Percentiles rank a stretch among this genome's conserved stretches.
phyloP scores from a whole-genome alignment of 2,888 invertebrate species.

The Tromatobia lineatoria region DNA sequence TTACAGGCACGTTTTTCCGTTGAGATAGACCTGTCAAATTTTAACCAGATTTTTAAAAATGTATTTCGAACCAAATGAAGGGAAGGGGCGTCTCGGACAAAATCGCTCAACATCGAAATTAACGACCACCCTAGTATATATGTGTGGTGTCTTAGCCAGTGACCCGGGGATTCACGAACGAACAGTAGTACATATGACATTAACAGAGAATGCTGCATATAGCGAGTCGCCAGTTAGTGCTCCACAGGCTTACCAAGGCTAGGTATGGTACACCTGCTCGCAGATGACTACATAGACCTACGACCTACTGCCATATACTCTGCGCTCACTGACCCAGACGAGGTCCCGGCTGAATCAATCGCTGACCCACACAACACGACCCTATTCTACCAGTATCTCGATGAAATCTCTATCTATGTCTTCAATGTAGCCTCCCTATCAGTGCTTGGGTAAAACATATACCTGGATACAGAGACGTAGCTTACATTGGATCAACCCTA shows the following conservation, averaged over 20 bases:
- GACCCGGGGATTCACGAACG: conserved; percentile 46
- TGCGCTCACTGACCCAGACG: conserved; percentile 45
- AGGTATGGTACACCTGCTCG: conserved; percentile 21
- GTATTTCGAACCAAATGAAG: too few species aligned
- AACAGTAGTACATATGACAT: conserved; percentile 34
- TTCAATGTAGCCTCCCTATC: background rate
- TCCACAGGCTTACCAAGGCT: conserved; percentile 43
- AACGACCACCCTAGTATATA: background rate
- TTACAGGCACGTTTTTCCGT: too few species aligned
- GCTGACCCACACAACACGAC: background rate
- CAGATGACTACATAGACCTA: conserved; percentile 20
- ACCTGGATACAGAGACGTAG: background rate
- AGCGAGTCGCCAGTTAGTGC: background rate
- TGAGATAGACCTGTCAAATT: too few species aligned
- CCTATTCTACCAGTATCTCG: conserved; percentile 6
- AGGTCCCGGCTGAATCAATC: conserved; percentile 36
- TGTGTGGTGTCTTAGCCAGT: conserved; percentile 28
- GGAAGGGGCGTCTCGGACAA: too few species aligned
- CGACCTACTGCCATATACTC: conserved; percentile 33
- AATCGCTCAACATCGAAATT: too few species aligned
- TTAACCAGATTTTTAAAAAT: too few species aligned
- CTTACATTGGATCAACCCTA: conserved; percentile 21
- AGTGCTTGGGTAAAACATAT: background rate
- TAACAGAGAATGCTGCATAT: background rate
- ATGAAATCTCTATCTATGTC: background rate